Percentiles rank a stretch among this genome's conserved stretches.
These are phyloP conservation scores for Stigmatopora argus DNA, from an alignment of 2,113 vertebrate genomes.

Conservation along the genomic window DNA sequence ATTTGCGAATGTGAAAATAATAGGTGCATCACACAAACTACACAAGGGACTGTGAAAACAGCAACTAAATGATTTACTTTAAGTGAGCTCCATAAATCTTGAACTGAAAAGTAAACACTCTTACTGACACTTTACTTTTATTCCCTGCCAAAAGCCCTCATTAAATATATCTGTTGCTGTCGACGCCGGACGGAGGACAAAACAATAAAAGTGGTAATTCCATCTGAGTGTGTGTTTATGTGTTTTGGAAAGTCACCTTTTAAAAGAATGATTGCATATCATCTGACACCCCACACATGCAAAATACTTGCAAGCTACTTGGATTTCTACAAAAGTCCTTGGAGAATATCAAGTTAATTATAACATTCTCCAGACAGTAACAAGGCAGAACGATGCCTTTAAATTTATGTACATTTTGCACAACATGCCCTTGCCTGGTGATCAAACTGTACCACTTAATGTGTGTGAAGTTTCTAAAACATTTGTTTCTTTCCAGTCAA, in stretches of 20 bases:
- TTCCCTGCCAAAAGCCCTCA: constrained; percentile 39
- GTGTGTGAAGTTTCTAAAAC: constrained; percentile 4
- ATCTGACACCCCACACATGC: constrained; percentile 29
- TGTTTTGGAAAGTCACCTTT: constrained; percentile 24
- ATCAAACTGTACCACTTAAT: neutral
- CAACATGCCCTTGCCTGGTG: constrained; percentile 2
- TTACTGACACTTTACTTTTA: constrained; percentile 36
- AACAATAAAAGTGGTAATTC: constrained; percentile 1
- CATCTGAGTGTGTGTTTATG: neutral
- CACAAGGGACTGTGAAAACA: constrained; percentile 68
- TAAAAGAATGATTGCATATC: constrained; percentile 34
- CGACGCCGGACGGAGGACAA: constrained; percentile 1
- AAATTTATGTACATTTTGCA: constrained; percentile 16
- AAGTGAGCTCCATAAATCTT: constrained; percentile 40
- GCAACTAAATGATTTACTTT: constrained; percentile 45
- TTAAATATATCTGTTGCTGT: constrained; percentile 37
- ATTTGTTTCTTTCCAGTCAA: neutral
- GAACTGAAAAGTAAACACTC: constrained; percentile 49
- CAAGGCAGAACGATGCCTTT: constrained; percentile 7
- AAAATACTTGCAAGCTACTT: constrained; percentile 23
- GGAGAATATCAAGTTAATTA: constrained; percentile 32
- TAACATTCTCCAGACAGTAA: constrained; percentile 32
- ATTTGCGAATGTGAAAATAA: constrained; percentile 13
- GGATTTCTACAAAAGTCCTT: constrained; percentile 28
- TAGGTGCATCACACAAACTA: neutral